Conservation (phyloP, 2,888 invertebrate species). For the Drosophila pseudotakahashii region DNA sequence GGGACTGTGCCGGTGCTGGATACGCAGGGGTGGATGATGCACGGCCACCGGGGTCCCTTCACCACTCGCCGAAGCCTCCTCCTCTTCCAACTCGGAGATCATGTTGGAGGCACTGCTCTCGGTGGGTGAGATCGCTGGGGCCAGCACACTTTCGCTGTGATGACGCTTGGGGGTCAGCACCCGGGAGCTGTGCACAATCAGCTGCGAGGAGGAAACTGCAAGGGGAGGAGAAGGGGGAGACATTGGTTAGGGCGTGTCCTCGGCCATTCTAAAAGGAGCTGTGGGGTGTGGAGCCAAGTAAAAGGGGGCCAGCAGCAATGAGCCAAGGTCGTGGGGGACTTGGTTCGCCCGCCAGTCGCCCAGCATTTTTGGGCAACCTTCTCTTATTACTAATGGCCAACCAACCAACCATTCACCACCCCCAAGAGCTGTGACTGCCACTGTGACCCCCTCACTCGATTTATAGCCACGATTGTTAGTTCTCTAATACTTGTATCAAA, state of each 20-base stretch:
- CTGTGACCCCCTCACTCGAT: constrained; percentile 37
- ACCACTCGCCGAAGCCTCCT: no score
- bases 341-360: constrained; percentile 48
- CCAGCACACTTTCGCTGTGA: constrained; percentile 90
- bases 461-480: constrained; percentile 19
- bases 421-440: constrained; percentile 10
- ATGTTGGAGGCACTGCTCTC: constrained; percentile 24
- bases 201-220: constrained; percentile 86
- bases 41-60: constrained; percentile 8
- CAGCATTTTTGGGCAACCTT: constrained; percentile 29
- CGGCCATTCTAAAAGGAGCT: constrained; percentile 40
- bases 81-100: constrained; percentile 9
- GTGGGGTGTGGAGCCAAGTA: constrained; percentile 30
- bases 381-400: constrained; percentile 42
- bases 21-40: constrained; percentile 50
- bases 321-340: constrained; percentile 63
- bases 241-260: constrained; percentile 34
- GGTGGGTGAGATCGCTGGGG: constrained; percentile 18
- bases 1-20: constrained; percentile 81
- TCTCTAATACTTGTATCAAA: background rate
- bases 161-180: constrained; percentile 91
- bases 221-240: constrained; percentile 37
- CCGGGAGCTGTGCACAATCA: constrained; percentile 91
- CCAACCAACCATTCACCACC: constrained; percentile 46
- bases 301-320: constrained; percentile 65